A percentile compares a stretch with the other conserved stretches of the same genome.
Conservation (phyloP, 1,140 invertebrate genomes). For the Pseudoatta argentina region DNA sequence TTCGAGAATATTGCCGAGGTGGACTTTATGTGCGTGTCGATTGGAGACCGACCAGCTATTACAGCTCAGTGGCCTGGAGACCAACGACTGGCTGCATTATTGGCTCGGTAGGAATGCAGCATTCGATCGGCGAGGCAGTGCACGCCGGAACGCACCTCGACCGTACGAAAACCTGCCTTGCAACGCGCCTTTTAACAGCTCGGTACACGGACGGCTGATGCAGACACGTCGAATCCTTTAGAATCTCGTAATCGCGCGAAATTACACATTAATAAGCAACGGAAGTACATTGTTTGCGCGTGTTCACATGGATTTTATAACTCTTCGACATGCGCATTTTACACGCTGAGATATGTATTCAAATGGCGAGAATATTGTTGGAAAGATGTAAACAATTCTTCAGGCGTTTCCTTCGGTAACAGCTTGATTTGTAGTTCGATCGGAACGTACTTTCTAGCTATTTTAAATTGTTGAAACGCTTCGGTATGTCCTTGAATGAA, state of each 20-base stretch:
- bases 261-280: conserved; percentile 1
- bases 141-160: neutral
- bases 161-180: conserved; percentile 47
- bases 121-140: conserved; percentile 34
- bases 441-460: too few relatives aligned
- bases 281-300: neutral
- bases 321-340: neutral
- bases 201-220: neutral
- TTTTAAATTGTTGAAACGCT: too few relatives aligned
- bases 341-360: neutral
- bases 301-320: conserved; percentile 14
- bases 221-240: neutral
- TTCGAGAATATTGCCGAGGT: neutral
- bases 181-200: conserved; percentile 32
- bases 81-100: conserved; percentile 40
- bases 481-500: too few relatives aligned
- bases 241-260: neutral
- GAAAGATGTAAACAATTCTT: neutral
- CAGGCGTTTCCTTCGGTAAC: neutral
- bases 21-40: conserved; percentile 19
- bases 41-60: neutral
- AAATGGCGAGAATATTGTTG: neutral
- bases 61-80: neutral
- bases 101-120: conserved; percentile 58
- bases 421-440: neutral